phyloP scores from a whole-genome alignment of 2,888 invertebrate genomes.

The Tigriopus californicus region DNA sequence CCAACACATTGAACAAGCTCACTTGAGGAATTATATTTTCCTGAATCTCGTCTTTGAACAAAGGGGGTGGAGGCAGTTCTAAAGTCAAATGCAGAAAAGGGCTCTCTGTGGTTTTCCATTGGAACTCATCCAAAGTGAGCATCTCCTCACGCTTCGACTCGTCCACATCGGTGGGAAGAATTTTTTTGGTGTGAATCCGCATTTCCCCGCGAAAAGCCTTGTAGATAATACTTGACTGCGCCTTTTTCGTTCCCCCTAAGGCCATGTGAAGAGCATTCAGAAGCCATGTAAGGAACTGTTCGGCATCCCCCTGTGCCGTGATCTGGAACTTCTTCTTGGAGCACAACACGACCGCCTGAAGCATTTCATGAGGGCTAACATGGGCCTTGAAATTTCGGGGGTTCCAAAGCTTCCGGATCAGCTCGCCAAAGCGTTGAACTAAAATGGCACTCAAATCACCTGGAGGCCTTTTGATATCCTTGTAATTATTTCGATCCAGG shows the following conservation, averaged over 20 bases:
- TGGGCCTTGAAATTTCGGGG: constrained; percentile 97
- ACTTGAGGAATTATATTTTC: constrained; percentile 38
- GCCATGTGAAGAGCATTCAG: constrained; percentile 86
- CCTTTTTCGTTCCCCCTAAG: constrained; percentile 44
- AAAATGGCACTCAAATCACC: constrained; percentile 83
- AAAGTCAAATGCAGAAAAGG: constrained; percentile 93
- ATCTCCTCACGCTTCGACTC: constrained; percentile 13
- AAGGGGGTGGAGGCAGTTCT: constrained; percentile 90
- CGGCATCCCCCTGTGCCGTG: constrained; percentile 95
- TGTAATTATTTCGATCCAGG: constrained; percentile 78
- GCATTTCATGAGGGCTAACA: constrained; percentile 98
- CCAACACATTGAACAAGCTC: constrained; percentile 74
- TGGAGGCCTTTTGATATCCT: constrained; percentile 68
- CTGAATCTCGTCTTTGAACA: not conserved
- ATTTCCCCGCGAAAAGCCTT: constrained; percentile 54
- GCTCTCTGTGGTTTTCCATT: constrained; percentile 47
- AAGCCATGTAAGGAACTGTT: constrained; percentile 96
- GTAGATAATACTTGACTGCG: constrained; percentile 76
- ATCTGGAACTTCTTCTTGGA: constrained; percentile 94
- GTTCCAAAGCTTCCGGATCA: constrained; percentile 95
- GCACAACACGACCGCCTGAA: constrained; percentile 93
- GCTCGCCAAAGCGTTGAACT: constrained; percentile 80
- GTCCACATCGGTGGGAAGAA: constrained; percentile 19
- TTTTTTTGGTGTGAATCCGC: constrained; percentile 27
- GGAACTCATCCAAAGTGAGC: not conserved